phyloP scores from a whole-genome alignment of 2,797 vertebrate genomes.

The Periparus ater region DNA sequence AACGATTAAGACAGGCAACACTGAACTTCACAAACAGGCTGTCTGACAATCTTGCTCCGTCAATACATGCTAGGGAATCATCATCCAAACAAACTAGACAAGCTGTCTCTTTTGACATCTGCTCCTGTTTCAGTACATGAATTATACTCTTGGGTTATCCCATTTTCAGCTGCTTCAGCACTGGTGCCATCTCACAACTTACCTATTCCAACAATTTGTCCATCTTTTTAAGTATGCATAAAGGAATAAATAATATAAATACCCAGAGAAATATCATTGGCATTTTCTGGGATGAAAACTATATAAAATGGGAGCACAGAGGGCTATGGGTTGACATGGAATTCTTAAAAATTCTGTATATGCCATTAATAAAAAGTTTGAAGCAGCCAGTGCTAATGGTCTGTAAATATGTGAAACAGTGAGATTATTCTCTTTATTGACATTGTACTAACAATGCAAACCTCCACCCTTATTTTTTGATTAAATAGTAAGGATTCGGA shows the following conservation, averaged over 20 bases:
- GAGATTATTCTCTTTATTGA: neutral
- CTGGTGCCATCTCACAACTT: constrained; percentile 12
- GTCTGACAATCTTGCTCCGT: constrained; percentile 69
- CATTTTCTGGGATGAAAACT: neutral
- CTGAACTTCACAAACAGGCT: constrained; percentile 66
- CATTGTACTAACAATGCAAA: neutral
- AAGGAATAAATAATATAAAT: neutral
- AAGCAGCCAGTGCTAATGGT: neutral
- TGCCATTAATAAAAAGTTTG: neutral
- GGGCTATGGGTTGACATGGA: neutral
- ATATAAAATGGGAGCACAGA: neutral
- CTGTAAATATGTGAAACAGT: neutral
- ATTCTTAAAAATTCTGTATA: neutral
- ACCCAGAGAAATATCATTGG: neutral
- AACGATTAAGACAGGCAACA: constrained; percentile 58
- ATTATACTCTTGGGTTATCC: constrained; percentile 65
- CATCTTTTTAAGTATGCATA: neutral
- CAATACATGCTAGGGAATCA: constrained; percentile 61
- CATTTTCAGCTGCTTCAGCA: constrained; percentile 55
- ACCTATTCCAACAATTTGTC: constrained; percentile 39
- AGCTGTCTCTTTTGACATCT: constrained; percentile 75
- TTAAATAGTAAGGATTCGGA: neutral
- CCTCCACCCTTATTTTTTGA: accelerated
- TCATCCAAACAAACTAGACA: constrained; percentile 72
- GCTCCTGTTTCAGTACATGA: constrained; percentile 63